A percentile compares a stretch with the other conserved stretches of the same genome.
phyloP scores from a whole-genome alignment of 2,888 invertebrate species.

The Uloborus plumipes region DNA sequence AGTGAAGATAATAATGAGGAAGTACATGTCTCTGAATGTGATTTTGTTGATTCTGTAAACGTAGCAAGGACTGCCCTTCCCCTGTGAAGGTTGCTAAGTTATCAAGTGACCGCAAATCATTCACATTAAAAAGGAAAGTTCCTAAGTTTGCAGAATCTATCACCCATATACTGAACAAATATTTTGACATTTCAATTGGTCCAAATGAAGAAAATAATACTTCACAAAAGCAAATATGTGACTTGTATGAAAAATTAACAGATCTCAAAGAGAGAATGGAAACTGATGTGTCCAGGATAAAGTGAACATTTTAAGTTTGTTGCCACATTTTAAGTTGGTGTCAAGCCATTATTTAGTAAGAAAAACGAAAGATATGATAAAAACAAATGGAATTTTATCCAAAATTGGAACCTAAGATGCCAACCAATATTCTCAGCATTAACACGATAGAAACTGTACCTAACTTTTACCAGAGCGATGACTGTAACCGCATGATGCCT shows the following conservation, averaged over 20 bases:
- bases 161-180: conserved; percentile 1
- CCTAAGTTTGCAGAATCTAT: background rate
- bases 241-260: background rate
- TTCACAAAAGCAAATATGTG: background rate
- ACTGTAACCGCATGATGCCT: too few relatives aligned
- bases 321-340: too few relatives aligned
- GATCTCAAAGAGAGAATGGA: too few relatives aligned
- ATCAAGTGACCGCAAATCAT: background rate
- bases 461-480: too few relatives aligned
- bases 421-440: too few relatives aligned
- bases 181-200: background rate
- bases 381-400: too few relatives aligned
- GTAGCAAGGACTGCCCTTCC: background rate
- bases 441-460: too few relatives aligned
- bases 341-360: too few relatives aligned
- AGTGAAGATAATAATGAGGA: background rate
- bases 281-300: too few relatives aligned
- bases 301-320: too few relatives aligned
- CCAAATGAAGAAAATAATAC: conserved; percentile 2
- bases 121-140: conserved; percentile 1
- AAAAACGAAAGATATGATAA: too few relatives aligned
- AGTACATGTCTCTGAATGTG: background rate
- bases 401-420: too few relatives aligned
- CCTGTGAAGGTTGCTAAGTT: background rate
- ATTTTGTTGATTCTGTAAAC: background rate